Evolutionary conservation across 2,113 vertebrate species (phyloP), one percentile per base, ranked within the genome.

Genomic region (Tonatia bakeri): DNA sequence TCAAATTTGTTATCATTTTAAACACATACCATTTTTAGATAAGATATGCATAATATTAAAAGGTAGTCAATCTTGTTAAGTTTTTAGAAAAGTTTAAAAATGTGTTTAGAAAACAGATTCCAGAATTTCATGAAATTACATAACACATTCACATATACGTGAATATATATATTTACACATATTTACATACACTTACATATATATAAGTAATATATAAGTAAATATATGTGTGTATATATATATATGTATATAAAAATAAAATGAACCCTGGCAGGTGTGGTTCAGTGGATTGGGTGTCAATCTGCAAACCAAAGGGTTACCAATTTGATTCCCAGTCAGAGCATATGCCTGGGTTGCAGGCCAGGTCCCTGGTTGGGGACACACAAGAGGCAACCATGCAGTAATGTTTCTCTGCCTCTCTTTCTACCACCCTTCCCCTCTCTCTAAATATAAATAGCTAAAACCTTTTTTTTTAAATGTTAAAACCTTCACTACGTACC

Each of bases 21-120:
- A 93, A 33, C 13, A 33, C 14, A 56, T 47, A 56, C 12, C 72
- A 67, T 36, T 52, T 70, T 87, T 90, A 54, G 67, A 22, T 69
- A 87, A 56, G 20, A 38, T 70, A 36, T 81, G 14, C 28, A 75
- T 40, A 65, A 88, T 90, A 87, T 65, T 38, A 61, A 40, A 67
- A 87, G 33, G 2, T 56, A 72, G 6, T 59, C 7, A 70, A 20
- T 54, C 54, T 70, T 84, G 20, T 69, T 86, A 16, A 61, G 54
- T 87, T 91, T 86, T 79, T 20, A 56, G 59, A 54, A 45, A 83
- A 13, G 1, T 73, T 90, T 82, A 59, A 92, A 86, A 83, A 75
- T 85, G 13, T 64, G 61, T 94, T 91, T 94, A 33, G 64, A 91
- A 93, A 91, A 54, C 5, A 67, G 22, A 83, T 94, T 89, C 10